These are phyloP conservation scores for Musca domestica DNA, from an alignment of 1,140 invertebrate species.

Conservation along the genomic window DNA sequence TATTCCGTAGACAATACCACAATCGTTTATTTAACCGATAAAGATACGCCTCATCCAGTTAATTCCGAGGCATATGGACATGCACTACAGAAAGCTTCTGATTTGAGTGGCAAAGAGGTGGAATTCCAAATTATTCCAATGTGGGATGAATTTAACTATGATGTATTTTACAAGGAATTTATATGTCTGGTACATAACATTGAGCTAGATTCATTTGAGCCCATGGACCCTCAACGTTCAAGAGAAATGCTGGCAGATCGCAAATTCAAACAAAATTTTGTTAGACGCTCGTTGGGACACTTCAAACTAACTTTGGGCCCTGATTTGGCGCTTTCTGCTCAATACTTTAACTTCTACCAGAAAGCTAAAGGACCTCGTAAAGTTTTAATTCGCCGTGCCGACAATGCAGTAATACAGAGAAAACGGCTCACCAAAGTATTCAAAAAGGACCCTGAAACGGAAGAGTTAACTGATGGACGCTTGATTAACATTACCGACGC, in stretches of 20 bases:
- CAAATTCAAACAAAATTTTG: constrained; percentile 43
- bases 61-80: constrained; percentile 40
- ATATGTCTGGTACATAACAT: constrained; percentile 38
- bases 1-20: constrained; percentile 43
- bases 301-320: constrained; percentile 42
- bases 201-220: constrained; percentile 41
- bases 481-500: constrained; percentile 40
- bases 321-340: constrained; percentile 38
- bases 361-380: constrained; percentile 37
- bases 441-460: constrained; percentile 30
- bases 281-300: constrained; percentile 43
- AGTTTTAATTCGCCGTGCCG: constrained; percentile 37
- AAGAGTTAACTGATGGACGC: constrained; percentile 35
- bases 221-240: constrained; percentile 37
- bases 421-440: constrained; percentile 40
- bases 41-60: constrained; percentile 33
- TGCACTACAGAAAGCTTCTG: constrained; percentile 44
- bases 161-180: constrained; percentile 51
- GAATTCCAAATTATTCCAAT: constrained; percentile 50
- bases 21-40: constrained; percentile 47
- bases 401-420: constrained; percentile 41
- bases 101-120: constrained; percentile 46
- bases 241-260: constrained; percentile 45
- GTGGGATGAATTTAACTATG: constrained; percentile 49
- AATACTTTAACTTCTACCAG: constrained; percentile 48